Conservation (phyloP, 2,888 invertebrate genomes). For the Agriotes lineatus region DNA sequence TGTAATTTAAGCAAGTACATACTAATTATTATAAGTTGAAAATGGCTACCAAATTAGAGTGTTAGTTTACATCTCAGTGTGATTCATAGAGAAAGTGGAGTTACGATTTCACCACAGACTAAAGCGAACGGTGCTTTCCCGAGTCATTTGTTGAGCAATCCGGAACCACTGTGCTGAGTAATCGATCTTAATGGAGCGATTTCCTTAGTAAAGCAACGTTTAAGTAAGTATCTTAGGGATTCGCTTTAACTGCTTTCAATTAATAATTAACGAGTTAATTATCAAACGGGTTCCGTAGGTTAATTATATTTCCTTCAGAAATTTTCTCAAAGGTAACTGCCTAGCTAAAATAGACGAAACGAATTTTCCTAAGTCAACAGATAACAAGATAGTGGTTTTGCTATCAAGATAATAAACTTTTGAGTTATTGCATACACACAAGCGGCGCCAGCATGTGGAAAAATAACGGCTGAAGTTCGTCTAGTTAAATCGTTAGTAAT, state of each 20-base stretch:
- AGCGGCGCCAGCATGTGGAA: no score
- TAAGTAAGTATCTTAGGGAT: slow-evolving; percentile 12
- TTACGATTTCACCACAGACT: no score
- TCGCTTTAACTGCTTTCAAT: slow-evolving; percentile 15
- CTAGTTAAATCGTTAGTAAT: not conserved
- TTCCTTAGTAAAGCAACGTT: slow-evolving; percentile 8
- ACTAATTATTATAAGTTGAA: no score
- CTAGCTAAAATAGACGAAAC: not conserved
- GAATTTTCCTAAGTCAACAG: not conserved
- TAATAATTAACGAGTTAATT: slow-evolving; percentile 17
- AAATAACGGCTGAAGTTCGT: no score
- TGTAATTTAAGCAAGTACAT: no score
- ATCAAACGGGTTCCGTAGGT: slow-evolving; percentile 2
- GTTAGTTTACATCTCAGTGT: no score
- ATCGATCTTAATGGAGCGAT: slow-evolving; percentile 13
- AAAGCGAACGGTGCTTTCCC: no score
- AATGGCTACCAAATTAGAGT: no score
- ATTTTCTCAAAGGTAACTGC: slow-evolving; percentile 1
- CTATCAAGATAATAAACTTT: not conserved
- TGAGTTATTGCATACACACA: not conserved
- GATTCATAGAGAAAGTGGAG: no score
- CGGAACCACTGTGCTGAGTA: not conserved
- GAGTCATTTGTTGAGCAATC: no score
- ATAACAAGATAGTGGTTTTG: not conserved
- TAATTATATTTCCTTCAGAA: slow-evolving; percentile 14